Evolutionary conservation across 2,113 vertebrate species (phyloP), one percentile per base, ranked within the genome.

Genomic region (Reinhardtius hippoglossoides): DNA sequence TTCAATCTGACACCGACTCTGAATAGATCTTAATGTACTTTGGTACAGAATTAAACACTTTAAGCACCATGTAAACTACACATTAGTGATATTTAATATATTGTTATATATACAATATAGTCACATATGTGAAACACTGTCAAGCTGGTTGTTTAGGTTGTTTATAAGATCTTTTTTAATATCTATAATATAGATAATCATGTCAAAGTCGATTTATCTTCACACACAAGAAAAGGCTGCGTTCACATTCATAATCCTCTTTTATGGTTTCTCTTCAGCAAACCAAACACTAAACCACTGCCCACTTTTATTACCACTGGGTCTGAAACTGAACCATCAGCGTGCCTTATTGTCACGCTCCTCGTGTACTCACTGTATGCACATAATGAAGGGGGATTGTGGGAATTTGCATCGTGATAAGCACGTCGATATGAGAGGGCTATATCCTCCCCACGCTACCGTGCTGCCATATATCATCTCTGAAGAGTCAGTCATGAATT

Each of bases 351-450:
- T 46, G 57, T 42, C 21, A 54, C 2, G 44, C 10, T 31, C 40
- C 59, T 65, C 21, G 10, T 21, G 5, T 70, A 27, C 26, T 24
- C 16, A 46, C 42, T 68, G 24, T 56, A 20, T 40, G 61, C 21
- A 13, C 21, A 66, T 58, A 69, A 80, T 35, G 60, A 63, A 5
- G 18, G 42, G 40, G 40, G 58, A 20, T 14, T 67, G 26, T 24
- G 18, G 24, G 35, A 58, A 75, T 77, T 58, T 50, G 26, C 54
- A 59, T 64, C 16, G 59, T 66, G 55, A 42, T 55, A 48, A 31
- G 58, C 24, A 67, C 72, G 44, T 55, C 58, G 58, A 80, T 76
- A 72, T 67, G 62, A 64, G 71, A 79, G 14, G 37, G 40, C 13
- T 60, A 1, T 50, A 15, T 71, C 46, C 55, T 13, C 56, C 42